phyloP scores from a whole-genome alignment of 30 jellyfish, hydroid and myxozoan genomes.

The Aurelia coerulea region DNA sequence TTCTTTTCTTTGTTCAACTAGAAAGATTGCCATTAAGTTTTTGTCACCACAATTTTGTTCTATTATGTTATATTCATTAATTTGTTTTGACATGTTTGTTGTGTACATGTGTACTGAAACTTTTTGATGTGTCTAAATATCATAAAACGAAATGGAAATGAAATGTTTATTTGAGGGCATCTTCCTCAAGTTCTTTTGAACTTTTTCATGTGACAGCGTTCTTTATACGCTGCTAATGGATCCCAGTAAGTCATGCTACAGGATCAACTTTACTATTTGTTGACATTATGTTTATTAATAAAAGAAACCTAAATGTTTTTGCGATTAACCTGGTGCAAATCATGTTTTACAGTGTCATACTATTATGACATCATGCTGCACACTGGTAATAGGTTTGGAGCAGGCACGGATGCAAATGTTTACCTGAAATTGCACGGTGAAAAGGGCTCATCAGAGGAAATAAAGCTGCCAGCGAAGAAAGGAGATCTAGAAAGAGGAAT shows the following conservation, averaged over 20 bases:
- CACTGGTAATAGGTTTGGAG: slow-evolving; percentile 95
- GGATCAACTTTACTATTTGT: background rate
- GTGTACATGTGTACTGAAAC: too few relatives aligned
- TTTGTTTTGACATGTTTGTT: too few relatives aligned
- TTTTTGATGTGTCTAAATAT: too few relatives aligned
- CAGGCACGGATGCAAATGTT: slow-evolving; percentile 94
- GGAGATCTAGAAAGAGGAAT: slow-evolving; percentile 96
- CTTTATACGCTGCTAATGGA: too few relatives aligned
- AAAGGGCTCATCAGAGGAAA: slow-evolving; percentile 80
- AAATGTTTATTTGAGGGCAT: too few relatives aligned
- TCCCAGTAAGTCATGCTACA: background rate
- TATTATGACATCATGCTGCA: slow-evolving; percentile 72
- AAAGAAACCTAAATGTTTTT: background rate
- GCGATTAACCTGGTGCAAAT: background rate
- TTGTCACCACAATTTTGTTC: too few relatives aligned
- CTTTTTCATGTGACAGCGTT: too few relatives aligned
- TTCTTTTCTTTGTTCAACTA: too few relatives aligned
- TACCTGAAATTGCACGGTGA: slow-evolving; percentile 82
- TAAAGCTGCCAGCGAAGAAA: slow-evolving; percentile 62
- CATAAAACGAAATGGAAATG: too few relatives aligned
- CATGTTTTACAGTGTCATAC: slow-evolving; percentile 63
- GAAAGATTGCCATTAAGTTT: too few relatives aligned
- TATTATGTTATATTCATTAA: too few relatives aligned
- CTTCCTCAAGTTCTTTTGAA: too few relatives aligned
- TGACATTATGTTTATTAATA: background rate